Evolutionary conservation across 2,888 invertebrate species (phyloP).

Genomic region (Pegoplata infirma): DNA sequence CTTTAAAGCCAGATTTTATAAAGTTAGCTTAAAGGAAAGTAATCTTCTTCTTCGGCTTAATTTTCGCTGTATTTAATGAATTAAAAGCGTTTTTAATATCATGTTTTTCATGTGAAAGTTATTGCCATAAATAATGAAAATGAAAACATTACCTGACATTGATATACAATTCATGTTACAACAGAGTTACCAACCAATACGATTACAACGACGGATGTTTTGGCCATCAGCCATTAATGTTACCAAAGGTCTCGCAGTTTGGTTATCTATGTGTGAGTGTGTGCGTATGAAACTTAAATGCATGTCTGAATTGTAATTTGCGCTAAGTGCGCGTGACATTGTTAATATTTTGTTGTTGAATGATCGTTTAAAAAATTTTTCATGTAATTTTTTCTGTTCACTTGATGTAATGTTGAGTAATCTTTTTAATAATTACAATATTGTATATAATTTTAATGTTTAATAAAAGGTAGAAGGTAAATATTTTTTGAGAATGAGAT

Average conservation of each 20-base stretch:
- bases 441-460: no score
- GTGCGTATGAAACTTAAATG: not conserved
- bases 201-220: not conserved
- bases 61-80: conserved; percentile 10
- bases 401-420: conserved; percentile 31
- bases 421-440: not conserved
- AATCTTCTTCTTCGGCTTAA: not conserved
- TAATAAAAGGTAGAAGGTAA: no score
- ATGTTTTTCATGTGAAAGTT: conserved; percentile 63
- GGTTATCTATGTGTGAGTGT: not conserved
- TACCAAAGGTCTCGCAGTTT: no score
- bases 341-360: conserved; percentile 43
- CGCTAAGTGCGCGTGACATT: conserved; percentile 43
- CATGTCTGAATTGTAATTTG: conserved; percentile 23
- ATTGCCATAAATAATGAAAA: conserved; percentile 63
- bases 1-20: conserved; percentile 13
- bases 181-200: not conserved
- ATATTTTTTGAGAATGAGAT: no score
- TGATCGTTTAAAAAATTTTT: conserved; percentile 47
- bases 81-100: conserved; percentile 29
- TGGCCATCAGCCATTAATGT: conserved; percentile 15
- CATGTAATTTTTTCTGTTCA: conserved; percentile 38
- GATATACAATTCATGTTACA: conserved; percentile 69
- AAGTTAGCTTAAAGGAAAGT: conserved; percentile 36
- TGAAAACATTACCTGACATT: conserved; percentile 64